Conservation (phyloP, 2,888 invertebrate species). For the Trachelus stipa region DNA sequence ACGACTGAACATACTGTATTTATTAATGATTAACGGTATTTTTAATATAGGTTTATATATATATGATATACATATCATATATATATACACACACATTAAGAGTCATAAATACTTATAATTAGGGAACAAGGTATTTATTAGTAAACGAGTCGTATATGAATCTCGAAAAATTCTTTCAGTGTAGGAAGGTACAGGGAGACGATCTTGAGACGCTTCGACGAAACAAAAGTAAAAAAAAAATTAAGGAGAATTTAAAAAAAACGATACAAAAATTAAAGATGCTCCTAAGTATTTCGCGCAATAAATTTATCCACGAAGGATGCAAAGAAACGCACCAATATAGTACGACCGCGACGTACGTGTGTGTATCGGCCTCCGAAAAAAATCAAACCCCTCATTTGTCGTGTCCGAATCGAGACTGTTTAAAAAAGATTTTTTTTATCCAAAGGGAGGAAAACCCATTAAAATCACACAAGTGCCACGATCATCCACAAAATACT, state of each 20-base stretch:
- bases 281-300: not conserved
- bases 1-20: conserved; percentile 50
- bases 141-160: conserved; percentile 16
- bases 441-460: not conserved
- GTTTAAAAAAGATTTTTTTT: not conserved
- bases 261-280: not conserved
- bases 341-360: not conserved
- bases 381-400: not conserved
- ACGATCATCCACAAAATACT: not conserved
- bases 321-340: not conserved
- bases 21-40: conserved; percentile 42
- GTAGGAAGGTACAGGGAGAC: not conserved
- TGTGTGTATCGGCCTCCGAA: not conserved
- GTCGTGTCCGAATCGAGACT: not conserved
- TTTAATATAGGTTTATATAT: conserved; percentile 29
- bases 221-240: not conserved
- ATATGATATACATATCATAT: conserved; percentile 21
- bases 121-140: conserved; percentile 52
- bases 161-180: not conserved
- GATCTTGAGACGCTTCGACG: not conserved
- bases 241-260: not conserved
- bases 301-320: not conserved
- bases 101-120: conserved; percentile 44
- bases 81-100: conserved; percentile 28
- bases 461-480: not conserved